phyloP scores from a whole-genome alignment of 1,140 invertebrate genomes.

The Zaprionus capensis region DNA sequence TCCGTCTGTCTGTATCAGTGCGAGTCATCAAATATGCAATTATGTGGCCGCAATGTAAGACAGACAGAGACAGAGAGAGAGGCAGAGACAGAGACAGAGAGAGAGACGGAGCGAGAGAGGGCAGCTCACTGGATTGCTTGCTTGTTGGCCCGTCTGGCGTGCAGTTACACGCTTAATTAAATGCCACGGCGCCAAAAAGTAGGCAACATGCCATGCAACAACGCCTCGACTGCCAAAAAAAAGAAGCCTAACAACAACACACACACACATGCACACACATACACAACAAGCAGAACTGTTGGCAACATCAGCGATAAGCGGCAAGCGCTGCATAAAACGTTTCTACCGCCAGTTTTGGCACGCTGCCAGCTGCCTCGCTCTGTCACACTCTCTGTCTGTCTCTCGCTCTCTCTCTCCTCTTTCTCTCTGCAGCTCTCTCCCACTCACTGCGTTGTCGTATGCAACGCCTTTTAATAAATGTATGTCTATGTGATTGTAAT shows the following conservation, averaged over 20 bases:
- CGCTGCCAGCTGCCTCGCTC: conserved; percentile 51
- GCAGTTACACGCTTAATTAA: conserved; percentile 82
- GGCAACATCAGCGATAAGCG: conserved; percentile 78
- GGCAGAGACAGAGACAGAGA: conserved; percentile 18
- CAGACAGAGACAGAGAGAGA: neutral
- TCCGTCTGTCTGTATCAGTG: conserved; percentile 8
- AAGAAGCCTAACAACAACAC: conserved; percentile 6
- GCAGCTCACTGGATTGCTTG: conserved; percentile 15
- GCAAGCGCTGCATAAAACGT: conserved; percentile 25
- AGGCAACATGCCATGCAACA: conserved; percentile 66
- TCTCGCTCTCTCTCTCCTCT: neutral
- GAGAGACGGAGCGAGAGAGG: neutral
- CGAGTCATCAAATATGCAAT: conserved; percentile 52
- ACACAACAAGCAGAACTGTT: conserved; percentile 42
- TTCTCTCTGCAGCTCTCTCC: neutral
- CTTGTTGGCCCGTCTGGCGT: conserved; percentile 29
- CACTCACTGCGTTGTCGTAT: neutral
- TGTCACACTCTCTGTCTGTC: neutral
- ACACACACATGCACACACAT: neutral
- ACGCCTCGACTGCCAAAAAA: conserved; percentile 13
- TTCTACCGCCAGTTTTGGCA: conserved; percentile 54
- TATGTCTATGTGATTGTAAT: conserved; percentile 68
- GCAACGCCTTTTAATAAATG: conserved; percentile 27
- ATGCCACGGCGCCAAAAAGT: conserved; percentile 65
- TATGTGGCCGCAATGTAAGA: conserved; percentile 42